Conservation (phyloP, 2,888 invertebrate species). For the Ophion costatus region DNA sequence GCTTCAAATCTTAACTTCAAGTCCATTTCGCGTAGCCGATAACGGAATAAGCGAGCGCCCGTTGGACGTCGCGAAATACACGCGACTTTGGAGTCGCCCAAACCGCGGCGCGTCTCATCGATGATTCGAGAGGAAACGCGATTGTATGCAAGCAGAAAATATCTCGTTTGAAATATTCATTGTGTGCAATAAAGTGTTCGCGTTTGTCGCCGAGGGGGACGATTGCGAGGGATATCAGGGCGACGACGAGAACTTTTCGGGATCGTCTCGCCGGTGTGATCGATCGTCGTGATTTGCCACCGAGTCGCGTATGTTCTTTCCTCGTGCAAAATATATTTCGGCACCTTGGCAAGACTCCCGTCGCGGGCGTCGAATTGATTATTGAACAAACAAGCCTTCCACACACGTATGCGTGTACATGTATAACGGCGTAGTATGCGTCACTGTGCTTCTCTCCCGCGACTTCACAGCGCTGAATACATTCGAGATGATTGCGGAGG, state of each 20-base stretch:
- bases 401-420: constrained; percentile 34
- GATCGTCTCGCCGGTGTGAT: constrained; percentile 26
- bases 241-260: neutral
- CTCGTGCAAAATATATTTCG: constrained; percentile 76
- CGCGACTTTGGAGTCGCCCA: neutral
- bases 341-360: constrained; percentile 73
- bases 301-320: constrained; percentile 34
- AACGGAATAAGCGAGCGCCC: neutral
- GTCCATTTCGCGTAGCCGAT: neutral
- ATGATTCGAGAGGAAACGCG: neutral
- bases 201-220: constrained; percentile 19
- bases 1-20: neutral
- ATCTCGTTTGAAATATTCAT: neutral
- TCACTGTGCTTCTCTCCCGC: constrained; percentile 37
- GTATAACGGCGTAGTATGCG: constrained; percentile 36
- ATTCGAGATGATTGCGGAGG: constrained; percentile 43
- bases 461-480: constrained; percentile 50
- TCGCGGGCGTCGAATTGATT: constrained; percentile 76
- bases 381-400: constrained; percentile 78
- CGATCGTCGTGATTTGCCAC: constrained; percentile 40
- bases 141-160: neutral
- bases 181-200: constrained; percentile 4
- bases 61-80: too few relatives aligned
- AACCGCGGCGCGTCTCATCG: neutral
- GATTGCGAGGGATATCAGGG: constrained; percentile 16